Evolutionary conservation across 92 coral and sea anemone genomes (phyloP), one percentile per base, ranked within the genome.

Genomic region (Muricea muricata): DNA sequence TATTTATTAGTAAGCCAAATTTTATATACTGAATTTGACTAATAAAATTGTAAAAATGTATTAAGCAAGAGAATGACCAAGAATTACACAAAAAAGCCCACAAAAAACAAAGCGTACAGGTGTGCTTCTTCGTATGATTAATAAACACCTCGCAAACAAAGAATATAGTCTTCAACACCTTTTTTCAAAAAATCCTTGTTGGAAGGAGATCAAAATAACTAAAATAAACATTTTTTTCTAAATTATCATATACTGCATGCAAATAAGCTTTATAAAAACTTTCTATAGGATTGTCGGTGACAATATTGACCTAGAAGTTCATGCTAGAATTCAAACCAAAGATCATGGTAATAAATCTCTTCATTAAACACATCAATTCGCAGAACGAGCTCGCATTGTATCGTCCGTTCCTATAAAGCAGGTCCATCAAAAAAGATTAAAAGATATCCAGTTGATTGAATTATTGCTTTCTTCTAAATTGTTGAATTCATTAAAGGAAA

Each of bases 321-420:
- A 82, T 81, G 91, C 87, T 18, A 82, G 91, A 71, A 45, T 87
- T 14, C 91, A 87, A 50, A 87, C 74, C n/a, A 69, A 67, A 80
- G 86, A 87, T 4, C 81, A 80, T 29, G 24, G 41, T 6, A 87
- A 87, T 73, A 54, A 75, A 52, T 81, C 87, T 35, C 73, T 87
- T 35, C 90, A 87, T 30, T 87, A 87, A 87, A 87, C 87, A 1
- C 90, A 87, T 30, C 90, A 87, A 46, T 87, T 71, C 58, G 90
- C 60, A 18, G 60, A 18, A 18, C 60, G 23, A 18, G 60, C 23
- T 52, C 23, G 60, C 24, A 18, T 52, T 18, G 4, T 45, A 13
- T 45, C 50, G 12, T 45, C 60, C 7, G 20, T 18, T 52, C 60
- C 60, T 20, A 4, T 7, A 52, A 18, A 52, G 23, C 24, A 20